Conservation (phyloP, 2,797 vertebrate species). For the Lepidocolaptes lacrymiger region DNA sequence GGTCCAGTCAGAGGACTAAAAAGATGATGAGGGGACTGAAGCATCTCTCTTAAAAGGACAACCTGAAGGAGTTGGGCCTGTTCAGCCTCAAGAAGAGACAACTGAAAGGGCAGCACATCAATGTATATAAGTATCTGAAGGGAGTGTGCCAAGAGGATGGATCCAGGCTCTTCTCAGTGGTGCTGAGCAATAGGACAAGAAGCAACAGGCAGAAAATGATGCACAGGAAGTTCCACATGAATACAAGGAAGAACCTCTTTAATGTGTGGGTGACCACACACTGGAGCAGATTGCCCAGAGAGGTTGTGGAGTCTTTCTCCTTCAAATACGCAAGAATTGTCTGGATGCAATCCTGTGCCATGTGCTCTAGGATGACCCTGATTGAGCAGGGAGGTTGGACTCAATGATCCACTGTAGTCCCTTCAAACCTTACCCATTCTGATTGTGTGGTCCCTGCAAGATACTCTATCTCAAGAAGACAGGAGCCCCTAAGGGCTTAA, state of each 20-base stretch:
- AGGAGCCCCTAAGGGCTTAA: background rate
- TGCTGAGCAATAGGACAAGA: background rate
- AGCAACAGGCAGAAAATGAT: background rate
- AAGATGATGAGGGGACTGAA: background rate
- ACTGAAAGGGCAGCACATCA: background rate
- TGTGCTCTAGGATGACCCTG: background rate
- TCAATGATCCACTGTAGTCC: background rate
- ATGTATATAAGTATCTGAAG: background rate
- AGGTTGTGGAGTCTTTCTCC: background rate
- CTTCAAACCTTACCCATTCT: background rate
- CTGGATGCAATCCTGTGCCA: background rate
- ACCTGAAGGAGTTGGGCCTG: background rate
- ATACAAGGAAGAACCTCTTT: background rate
- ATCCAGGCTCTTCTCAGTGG: accelerated
- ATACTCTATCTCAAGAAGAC: background rate
- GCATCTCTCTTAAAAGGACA: background rate
- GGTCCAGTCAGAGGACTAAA: background rate
- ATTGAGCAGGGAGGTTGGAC: accelerated
- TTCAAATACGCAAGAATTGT: background rate
- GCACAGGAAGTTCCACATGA: background rate
- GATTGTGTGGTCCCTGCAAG: background rate
- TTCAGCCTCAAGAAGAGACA: background rate
- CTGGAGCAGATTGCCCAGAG: background rate
- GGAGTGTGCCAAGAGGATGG: background rate
- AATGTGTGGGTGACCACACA: background rate